phyloP scores from a whole-genome alignment of 2,113 vertebrate genomes.

The Alosa alosa region DNA sequence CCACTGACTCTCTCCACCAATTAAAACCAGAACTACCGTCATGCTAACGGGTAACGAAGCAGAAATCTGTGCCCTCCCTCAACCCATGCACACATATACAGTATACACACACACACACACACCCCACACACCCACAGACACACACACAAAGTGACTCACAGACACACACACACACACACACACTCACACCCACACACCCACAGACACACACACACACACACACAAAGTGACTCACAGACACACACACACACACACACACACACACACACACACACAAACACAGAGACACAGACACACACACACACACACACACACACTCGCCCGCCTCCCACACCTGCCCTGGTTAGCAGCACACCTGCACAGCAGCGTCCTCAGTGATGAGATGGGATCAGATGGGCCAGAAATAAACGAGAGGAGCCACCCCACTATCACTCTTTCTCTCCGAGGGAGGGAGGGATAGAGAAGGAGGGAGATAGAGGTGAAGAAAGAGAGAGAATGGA shows the following conservation, averaged over 20 bases:
- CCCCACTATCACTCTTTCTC: not conserved
- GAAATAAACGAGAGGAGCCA: not conserved
- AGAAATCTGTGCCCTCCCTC: conserved; percentile 42
- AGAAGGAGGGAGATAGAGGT: not conserved
- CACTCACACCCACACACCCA: not conserved
- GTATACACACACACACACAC: not conserved
- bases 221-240: not conserved
- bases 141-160: not conserved
- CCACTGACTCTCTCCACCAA: conserved; percentile 47
- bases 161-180: not conserved
- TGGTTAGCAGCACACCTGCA: not conserved
- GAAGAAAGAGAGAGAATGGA: not conserved
- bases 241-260: not conserved
- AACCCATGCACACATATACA: not conserved
- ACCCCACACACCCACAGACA: not conserved
- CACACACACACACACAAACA: not conserved
- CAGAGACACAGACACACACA: not conserved
- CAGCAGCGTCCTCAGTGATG: conserved; percentile 1
- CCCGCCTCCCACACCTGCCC: not conserved
- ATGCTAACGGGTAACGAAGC: conserved; percentile 62
- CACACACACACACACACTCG: not conserved
- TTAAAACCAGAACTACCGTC: conserved; percentile 49
- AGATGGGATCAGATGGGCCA: not conserved
- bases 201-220: not conserved
- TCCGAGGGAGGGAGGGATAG: not conserved